Evolutionary conservation across 2,888 invertebrate species (phyloP), one percentile per base, ranked within the genome.

Genomic region (Chymomyza procnemis): DNA sequence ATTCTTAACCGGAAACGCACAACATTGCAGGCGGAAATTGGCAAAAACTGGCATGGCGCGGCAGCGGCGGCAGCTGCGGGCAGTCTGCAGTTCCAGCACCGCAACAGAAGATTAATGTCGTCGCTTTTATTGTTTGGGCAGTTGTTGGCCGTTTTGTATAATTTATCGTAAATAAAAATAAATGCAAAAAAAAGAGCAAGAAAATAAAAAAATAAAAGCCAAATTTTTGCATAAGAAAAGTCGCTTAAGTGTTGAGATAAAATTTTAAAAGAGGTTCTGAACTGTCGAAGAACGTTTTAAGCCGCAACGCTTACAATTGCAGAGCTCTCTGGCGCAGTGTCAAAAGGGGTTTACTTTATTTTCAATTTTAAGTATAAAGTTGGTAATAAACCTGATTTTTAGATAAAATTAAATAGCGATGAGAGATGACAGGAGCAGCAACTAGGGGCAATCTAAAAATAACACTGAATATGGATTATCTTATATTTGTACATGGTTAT

Each of bases 21-120:
- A 73, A 77, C 87, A 86, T 81, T 86, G 81, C 87, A 79, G 75
- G 61, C 81, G 81, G 87, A 82, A 82, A 82, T 82, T 82, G 81
- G 87, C 87, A 84, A 82, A 81, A 86, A 2, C 26, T 26, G 26
- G 64, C 56, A 69, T 16, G n/a, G 16, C n/a, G n/a, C n/a, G n/a
- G n/a, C n/a, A n/a, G 54, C 22, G 2, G 18, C 2, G 9, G 26
- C 2, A 66, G 67, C 64, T 63, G 67, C 66, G 73, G 67, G 65
- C 54, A 9, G 54, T 14, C 19, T 54, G 54, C 56, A 22, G 16
- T 58, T 62, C 62, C 68, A 50, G 12, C 50, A 50, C 50, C 50
- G 50, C 47, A 61, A 22, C 66, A 71, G 52, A 82, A 82, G 81
- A 82, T 82, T 86, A 82, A 82, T 82, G 81, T 66, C 64, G 67